Conservation (phyloP, 2,113 vertebrate genomes). For the Strix uralensis region DNA sequence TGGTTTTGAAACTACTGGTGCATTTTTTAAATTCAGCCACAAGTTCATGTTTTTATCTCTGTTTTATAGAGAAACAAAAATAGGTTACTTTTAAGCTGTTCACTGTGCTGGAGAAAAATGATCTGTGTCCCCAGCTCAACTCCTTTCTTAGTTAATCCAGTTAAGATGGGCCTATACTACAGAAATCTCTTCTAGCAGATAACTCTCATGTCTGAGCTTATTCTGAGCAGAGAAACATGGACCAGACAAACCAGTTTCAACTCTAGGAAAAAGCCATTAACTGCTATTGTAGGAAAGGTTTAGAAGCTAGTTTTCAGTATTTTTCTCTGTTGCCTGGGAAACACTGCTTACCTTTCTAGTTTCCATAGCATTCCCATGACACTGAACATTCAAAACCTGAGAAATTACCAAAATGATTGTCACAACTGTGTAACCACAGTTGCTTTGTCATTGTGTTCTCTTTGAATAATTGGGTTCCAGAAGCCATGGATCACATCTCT, state of each 20-base stretch:
- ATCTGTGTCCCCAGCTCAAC: not conserved
- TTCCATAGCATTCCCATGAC: conserved; percentile 33
- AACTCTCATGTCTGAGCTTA: not conserved
- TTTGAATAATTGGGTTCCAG: not conserved
- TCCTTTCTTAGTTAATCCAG: not conserved
- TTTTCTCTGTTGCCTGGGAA: conserved; percentile 51
- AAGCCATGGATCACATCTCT: not conserved
- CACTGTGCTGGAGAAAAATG: not conserved
- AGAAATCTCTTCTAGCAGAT: not conserved
- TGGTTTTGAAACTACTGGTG: not conserved
- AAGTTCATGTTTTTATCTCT: not conserved
- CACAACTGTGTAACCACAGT: not conserved
- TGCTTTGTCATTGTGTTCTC: not conserved
- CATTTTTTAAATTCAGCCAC: not conserved
- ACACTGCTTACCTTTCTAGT: conserved; percentile 24
- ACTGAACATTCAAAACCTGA: not conserved
- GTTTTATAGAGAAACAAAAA: not conserved
- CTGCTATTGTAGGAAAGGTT: not conserved
- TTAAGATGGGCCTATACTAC: not conserved
- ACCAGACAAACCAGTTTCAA: not conserved
- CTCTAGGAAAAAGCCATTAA: not conserved
- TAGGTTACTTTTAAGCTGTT: not conserved
- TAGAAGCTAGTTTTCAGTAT: not conserved
- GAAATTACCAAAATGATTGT: not conserved
- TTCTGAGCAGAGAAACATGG: not conserved